Evolutionary conservation across 2,113 vertebrate genomes (phyloP), one percentile per base, ranked within the genome.

Genomic region (Dasypus novemcinctus): DNA sequence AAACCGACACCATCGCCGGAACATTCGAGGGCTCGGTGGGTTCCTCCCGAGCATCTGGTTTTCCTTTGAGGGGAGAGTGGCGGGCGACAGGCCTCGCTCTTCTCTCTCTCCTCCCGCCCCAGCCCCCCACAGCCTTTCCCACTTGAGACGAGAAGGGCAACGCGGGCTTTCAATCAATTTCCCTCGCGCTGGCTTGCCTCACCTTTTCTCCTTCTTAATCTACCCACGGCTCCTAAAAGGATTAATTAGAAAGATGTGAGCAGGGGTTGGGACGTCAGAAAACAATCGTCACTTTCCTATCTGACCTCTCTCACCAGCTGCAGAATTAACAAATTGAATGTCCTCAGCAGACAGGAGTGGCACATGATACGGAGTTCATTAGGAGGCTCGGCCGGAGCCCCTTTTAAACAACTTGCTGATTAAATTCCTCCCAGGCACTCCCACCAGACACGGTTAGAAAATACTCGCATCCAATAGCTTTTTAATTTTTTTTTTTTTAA

Each of bases 311-410:
- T 98, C 98, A 98, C 97, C 98, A 98, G 98, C 98, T 98, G 98
- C 98, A 98, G 98, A 99, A 98, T 98, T 98, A 98, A 98, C 98
- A 98, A 98, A 99, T 99, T 98, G 98, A 99, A 98, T 98, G 98
- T 98, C 98, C 98, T 98, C 98, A 98, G 98, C 98, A 98, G 98
- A 98, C 98, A 98, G 98, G 98, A 98, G 98, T 98, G 98, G 98
- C 98, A 98, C 98, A 98, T 98, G 98, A 98, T 98, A 98, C 96
- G 94, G 98, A 98, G 98, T 98, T 99, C 98, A 98, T 98, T 98
- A 98, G 92, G 91, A 98, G 97, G 98, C 98, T 97, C 59, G 46
- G 94, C 96, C 93, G 97, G 98, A 99, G 98, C 97, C 96, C 98
- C 97, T 93, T 98, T 99, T 98, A 98, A 98, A 98, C 98, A 98